phyloP scores from a whole-genome alignment of 2,888 invertebrate species.

The Limnephilus marmoratus region DNA sequence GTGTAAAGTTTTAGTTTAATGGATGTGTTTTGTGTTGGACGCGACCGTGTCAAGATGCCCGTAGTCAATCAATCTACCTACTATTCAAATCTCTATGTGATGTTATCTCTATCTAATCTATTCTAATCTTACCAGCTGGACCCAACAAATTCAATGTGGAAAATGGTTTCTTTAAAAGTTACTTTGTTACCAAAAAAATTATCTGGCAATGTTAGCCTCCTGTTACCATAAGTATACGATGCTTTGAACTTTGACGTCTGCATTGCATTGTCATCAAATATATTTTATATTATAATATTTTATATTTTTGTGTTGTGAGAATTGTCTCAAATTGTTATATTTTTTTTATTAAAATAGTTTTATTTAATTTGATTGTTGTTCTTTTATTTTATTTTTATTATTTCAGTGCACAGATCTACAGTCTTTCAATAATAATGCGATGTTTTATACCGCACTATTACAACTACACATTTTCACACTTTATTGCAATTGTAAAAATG shows the following conservation, averaged over 20 bases:
- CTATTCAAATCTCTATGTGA: background rate
- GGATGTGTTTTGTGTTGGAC: conserved; percentile 19
- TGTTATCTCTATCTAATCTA: conserved; percentile 4
- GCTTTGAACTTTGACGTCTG: conserved; percentile 12
- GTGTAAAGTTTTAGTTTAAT: conserved; percentile 31
- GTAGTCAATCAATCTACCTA: background rate
- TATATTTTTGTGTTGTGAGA: conserved; percentile 58
- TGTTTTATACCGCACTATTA: too few species aligned
- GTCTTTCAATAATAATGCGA: too few species aligned
- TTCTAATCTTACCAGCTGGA: conserved; percentile 3
- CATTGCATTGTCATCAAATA: conserved; percentile 44
- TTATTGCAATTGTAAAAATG: background rate
- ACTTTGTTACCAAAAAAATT: conserved; percentile 39
- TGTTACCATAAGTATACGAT: conserved; percentile 43
- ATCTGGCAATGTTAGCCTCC: background rate
- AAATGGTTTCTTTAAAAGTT: background rate
- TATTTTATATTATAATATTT: conserved; percentile 43
- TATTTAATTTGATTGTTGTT: conserved; percentile 49
- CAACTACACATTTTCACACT: too few species aligned
- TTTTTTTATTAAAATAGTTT: conserved; percentile 59
- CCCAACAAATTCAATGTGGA: background rate
- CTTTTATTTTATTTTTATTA: conserved; percentile 41
- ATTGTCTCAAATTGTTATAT: conserved; percentile 60
- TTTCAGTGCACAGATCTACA: background rate
- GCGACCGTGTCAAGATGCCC: background rate